Percentiles rank a stretch among this genome's conserved stretches.
Evolutionary conservation across 2,113 vertebrate genomes (phyloP).

Genomic region (Trematocara stigmaticum): DNA sequence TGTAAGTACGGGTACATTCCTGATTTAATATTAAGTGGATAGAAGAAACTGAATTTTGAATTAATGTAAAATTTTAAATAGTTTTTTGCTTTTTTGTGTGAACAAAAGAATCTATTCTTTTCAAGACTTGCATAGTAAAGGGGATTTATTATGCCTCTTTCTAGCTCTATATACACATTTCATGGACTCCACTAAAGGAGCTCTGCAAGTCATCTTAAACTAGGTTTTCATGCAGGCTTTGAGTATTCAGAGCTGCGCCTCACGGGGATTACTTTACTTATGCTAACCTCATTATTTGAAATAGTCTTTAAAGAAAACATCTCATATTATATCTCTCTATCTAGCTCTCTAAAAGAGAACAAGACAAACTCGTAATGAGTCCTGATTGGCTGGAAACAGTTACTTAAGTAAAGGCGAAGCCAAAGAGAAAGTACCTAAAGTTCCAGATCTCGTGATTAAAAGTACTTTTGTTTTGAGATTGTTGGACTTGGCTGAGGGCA

Average conservation of each 20-base stretch:
- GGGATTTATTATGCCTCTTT: neutral
- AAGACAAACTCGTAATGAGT: neutral
- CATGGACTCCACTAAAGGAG: neutral
- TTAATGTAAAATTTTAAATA: neutral
- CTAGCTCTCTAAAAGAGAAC: neutral
- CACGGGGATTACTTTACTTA: neutral
- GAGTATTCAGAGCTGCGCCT: neutral
- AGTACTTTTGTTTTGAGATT: neutral
- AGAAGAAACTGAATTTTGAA: neutral
- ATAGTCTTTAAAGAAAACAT: neutral
- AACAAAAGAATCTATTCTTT: neutral
- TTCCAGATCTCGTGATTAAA: neutral
- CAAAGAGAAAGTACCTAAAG: neutral
- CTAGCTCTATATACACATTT: neutral
- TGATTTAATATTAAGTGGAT: neutral
- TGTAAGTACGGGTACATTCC: fast-evolving
- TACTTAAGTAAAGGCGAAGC: fast-evolving
- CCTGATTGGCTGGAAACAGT: too few species aligned
- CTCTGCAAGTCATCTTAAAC: neutral
- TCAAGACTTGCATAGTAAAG: neutral
- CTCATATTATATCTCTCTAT: neutral
- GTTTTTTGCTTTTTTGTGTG: neutral
- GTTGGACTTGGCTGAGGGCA: neutral
- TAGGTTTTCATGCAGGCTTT: neutral
- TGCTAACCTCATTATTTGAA: neutral